Evolutionary conservation across 1,140 invertebrate species (phyloP).

Genomic region (Drosophila burlai): DNA sequence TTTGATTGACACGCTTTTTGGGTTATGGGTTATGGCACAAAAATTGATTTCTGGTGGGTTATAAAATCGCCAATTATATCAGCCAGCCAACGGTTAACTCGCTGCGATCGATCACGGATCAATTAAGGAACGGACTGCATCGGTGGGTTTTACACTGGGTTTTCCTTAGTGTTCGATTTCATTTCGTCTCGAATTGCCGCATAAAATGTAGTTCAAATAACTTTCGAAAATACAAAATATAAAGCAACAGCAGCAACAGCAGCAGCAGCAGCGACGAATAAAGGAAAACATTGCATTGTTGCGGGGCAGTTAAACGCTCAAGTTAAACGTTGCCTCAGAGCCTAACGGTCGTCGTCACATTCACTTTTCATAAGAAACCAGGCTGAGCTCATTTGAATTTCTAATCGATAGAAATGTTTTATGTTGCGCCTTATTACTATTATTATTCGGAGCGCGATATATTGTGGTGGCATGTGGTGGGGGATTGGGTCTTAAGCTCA

Average conservation of each 20-base stretch:
- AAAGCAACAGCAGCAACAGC: neutral
- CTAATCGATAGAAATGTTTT: conserved; percentile 46
- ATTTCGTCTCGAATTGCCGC: conserved; percentile 35
- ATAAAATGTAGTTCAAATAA: conserved; percentile 68
- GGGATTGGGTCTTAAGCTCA: conserved; percentile 3
- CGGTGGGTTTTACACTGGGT: neutral
- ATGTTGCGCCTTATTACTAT: conserved; percentile 49
- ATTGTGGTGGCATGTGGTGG: neutral
- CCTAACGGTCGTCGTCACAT: conserved; percentile 66
- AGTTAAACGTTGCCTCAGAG: conserved; percentile 16
- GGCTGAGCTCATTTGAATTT: conserved; percentile 45
- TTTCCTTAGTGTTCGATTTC: conserved; percentile 5
- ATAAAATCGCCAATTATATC: conserved; percentile 62
- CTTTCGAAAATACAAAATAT: conserved; percentile 53
- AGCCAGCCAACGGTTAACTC: conserved; percentile 52
- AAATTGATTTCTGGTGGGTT: conserved; percentile 61
- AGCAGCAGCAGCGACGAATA: neutral
- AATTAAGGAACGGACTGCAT: conserved; percentile 57
- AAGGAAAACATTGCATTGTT: conserved; percentile 67
- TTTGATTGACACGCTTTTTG: conserved; percentile 68
- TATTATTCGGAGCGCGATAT: conserved; percentile 45
- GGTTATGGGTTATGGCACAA: conserved; percentile 43
- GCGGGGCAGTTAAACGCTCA: conserved; percentile 27
- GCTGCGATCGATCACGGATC: conserved; percentile 46
- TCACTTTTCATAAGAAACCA: conserved; percentile 39